Conservation (phyloP, 2,113 vertebrate species). For the Oncorhynchus clarkii region DNA sequence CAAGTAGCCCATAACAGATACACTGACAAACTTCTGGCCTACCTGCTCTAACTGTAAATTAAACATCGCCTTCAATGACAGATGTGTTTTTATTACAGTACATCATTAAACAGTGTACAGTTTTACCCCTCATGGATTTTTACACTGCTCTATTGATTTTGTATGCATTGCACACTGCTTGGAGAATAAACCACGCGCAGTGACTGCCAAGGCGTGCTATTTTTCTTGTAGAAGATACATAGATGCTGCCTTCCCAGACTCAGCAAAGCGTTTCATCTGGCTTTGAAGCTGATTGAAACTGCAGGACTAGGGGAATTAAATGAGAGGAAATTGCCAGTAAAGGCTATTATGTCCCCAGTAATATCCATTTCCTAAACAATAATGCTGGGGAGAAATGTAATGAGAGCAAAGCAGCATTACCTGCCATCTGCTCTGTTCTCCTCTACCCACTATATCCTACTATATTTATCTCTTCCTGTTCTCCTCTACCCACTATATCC, state of each 20-base stretch:
- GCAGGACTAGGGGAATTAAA: conserved; percentile 54
- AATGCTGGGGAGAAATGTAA: conserved; percentile 56
- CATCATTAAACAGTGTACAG: conserved; percentile 23
- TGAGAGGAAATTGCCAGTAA: conserved; percentile 55
- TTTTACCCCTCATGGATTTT: conserved; percentile 54
- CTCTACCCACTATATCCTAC: not conserved
- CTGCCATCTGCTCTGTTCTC: conserved; percentile 54
- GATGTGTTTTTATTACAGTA: conserved; percentile 16
- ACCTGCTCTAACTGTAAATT: not conserved
- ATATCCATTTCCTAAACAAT: conserved; percentile 67
- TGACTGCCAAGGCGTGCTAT: conserved; percentile 21
- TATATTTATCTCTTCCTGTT: conserved; percentile 16
- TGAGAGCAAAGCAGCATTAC: conserved; percentile 57
- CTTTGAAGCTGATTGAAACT: conserved; percentile 50
- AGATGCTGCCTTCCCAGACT: conserved; percentile 22
- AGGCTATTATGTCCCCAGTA: conserved; percentile 59
- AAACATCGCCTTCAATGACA: conserved; percentile 9
- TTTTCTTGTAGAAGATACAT: conserved; percentile 8
- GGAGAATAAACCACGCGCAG: conserved; percentile 27
- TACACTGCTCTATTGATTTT: conserved; percentile 46
- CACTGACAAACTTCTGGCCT: not conserved
- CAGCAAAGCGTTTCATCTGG: conserved; percentile 45
- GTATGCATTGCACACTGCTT: conserved; percentile 35
- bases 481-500: not conserved
- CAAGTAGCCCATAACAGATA: not conserved